A percentile compares a stretch with the other conserved stretches of the same genome.
Evolutionary conservation across 1,140 invertebrate species (phyloP).

Genomic region (Drosophila leontia): DNA sequence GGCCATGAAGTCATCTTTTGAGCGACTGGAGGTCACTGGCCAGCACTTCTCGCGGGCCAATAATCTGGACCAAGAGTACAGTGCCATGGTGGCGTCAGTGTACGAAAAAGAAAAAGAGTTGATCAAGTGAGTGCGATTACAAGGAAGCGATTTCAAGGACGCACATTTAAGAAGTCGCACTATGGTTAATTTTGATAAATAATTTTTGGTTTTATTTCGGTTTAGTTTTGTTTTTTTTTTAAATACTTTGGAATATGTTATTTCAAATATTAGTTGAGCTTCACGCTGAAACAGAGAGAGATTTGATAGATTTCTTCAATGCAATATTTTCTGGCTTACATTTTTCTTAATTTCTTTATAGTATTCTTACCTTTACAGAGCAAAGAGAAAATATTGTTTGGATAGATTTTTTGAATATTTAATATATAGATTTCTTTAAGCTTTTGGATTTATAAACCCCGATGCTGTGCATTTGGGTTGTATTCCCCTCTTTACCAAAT

Average conservation of each 20-base stretch:
- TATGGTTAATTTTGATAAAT: not conserved
- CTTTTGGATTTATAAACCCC: not conserved
- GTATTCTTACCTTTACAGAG: not conserved
- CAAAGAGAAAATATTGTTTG: constrained; percentile 27
- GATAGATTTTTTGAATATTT: constrained; percentile 25
- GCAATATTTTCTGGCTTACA: constrained; percentile 22
- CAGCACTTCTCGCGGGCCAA: constrained; percentile 48
- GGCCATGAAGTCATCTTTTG: constrained; percentile 72
- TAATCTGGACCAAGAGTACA: constrained; percentile 77
- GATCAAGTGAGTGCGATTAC: constrained; percentile 62
- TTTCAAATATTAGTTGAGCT: not conserved
- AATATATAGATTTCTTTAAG: constrained; percentile 3
- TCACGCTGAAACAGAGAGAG: not conserved
- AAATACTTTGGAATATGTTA: constrained; percentile 15
- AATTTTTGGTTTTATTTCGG: constrained; percentile 2
- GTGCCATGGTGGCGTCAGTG: constrained; percentile 77
- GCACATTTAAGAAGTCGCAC: constrained; percentile 24
- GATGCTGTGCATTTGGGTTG: constrained; percentile 17
- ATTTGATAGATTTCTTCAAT: constrained; percentile 30
- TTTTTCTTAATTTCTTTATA: not conserved
- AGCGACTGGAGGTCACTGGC: constrained; percentile 55
- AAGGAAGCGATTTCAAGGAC: constrained; percentile 6
- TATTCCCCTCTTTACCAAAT: constrained; percentile 21
- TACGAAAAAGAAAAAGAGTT: constrained; percentile 74
- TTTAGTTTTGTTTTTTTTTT: not conserved